phyloP scores from a whole-genome alignment of 2,113 vertebrate genomes.

The Microtus oregoni region DNA sequence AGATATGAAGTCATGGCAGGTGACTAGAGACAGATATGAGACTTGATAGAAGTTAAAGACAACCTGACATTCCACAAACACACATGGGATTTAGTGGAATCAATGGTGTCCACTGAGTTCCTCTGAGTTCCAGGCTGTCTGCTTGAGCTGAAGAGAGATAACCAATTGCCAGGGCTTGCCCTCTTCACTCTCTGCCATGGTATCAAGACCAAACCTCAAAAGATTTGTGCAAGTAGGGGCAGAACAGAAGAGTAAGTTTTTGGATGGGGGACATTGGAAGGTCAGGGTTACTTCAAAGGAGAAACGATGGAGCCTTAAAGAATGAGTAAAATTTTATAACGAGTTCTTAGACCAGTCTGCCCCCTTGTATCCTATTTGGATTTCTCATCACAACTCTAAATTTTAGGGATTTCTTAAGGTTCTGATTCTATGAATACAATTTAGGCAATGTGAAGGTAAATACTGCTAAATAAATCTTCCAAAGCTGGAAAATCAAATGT shows the following conservation, averaged over 20 bases:
- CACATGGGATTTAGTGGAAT: background rate
- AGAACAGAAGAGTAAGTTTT: background rate
- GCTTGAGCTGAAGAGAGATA: background rate
- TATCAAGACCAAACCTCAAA: background rate
- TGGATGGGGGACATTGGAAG: background rate
- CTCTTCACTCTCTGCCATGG: background rate
- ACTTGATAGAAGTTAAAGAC: background rate
- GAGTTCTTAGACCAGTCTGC: slow-evolving; percentile 21
- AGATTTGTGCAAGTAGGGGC: background rate
- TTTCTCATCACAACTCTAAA: slow-evolving; percentile 52
- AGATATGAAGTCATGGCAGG: background rate
- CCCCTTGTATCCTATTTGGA: slow-evolving; percentile 24
- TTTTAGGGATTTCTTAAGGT: slow-evolving; percentile 33
- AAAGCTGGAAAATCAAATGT: background rate
- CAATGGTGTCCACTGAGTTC: background rate
- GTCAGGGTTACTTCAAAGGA: slow-evolving; percentile 41
- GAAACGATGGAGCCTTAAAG: slow-evolving; percentile 14
- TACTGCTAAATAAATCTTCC: slow-evolving; percentile 39
- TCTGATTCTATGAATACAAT: slow-evolving; percentile 33
- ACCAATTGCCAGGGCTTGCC: background rate
- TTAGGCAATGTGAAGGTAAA: slow-evolving; percentile 40
- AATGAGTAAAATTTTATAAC: slow-evolving; percentile 59
- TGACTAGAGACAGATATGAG: background rate
- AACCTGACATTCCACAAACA: background rate
- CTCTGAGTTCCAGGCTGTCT: background rate